Base-by-base conservation (phyloP, 2,888 invertebrate species). In the Tupiocoris notatus region DNA sequence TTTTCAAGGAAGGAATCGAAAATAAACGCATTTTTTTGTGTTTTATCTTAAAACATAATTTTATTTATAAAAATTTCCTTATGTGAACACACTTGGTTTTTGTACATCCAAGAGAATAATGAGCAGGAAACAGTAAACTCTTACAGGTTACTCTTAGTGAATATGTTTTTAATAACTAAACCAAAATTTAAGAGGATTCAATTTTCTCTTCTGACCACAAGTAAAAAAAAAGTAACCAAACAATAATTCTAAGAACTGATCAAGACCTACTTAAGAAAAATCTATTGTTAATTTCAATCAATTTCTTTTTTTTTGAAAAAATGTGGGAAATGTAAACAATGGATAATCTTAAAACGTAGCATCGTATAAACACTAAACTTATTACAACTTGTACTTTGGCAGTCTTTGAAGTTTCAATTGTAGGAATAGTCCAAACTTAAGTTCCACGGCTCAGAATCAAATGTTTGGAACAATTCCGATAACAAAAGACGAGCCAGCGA, bases 301-400 rank as follows among this genome's bases (percentile, higher is more conserved):
- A n/a, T n/a, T n/a, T n/a, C n/a, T n/a, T n/a, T n/a, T n/a, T n/a
- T n/a, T n/a, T n/a, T n/a, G n/a, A 12, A 39, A 39, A 39, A 39
- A 39, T 39, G 39, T 39, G n/a, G n/a, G n/a, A n/a, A n/a, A n/a
- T n/a, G n/a, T 39, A 3, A 39, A 39, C 3, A 39, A 39, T 7
- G 39, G 39, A 39, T 39, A 39, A 39, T 12, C 39, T 39, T 39
- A 39, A 39, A 39, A 39, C 39, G 39, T 39, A 39, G 39, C 39
- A 39, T 39, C 39, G 39, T 12, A 39, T 39, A 39, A 39, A 39
- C 59, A 59, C 59, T 59, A 73, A 70, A 73, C 73, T 62, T 73
- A 73, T 61, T 73, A 73, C 56, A 73, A 73, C 25, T 73, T 73
- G 73, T 73, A 73, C 73, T 73, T 73, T 62, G 73, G 73, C 73